Conservation (phyloP, 2,888 invertebrate species). For the Noctua janthe region DNA sequence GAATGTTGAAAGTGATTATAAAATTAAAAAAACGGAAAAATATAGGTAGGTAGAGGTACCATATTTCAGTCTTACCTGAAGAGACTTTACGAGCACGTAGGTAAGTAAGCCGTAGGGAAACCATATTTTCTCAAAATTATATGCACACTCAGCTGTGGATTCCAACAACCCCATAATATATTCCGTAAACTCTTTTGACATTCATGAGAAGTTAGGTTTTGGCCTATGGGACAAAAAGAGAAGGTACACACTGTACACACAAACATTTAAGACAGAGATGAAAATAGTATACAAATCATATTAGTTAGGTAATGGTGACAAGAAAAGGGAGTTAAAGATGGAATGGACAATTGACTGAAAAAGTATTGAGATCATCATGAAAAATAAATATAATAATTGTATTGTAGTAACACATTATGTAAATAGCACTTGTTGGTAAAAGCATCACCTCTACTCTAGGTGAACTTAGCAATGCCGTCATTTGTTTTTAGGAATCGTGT, state of each 20-base stretch:
- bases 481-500: constrained; percentile 85
- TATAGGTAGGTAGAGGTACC: background rate
- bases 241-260: background rate
- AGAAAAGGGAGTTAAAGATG: background rate
- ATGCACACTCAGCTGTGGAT: constrained; percentile 24
- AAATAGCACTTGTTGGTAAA: constrained; percentile 56
- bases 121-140: constrained; percentile 36
- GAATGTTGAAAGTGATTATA: background rate
- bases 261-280: background rate
- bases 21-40: background rate
- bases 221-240: background rate
- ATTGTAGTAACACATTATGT: background rate
- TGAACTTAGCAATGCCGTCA: constrained; percentile 80
- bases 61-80: constrained; percentile 21
- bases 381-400: background rate
- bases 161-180: constrained; percentile 27
- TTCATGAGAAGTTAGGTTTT: constrained; percentile 31
- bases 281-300: background rate
- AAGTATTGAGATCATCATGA: background rate
- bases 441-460: constrained; percentile 55
- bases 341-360: background rate
- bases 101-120: constrained; percentile 24
- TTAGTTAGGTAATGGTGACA: background rate
- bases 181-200: constrained; percentile 32
- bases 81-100: constrained; percentile 16